Base-by-base conservation (phyloP, 2,888 invertebrate species). In the Cheilosia urbana region DNA sequence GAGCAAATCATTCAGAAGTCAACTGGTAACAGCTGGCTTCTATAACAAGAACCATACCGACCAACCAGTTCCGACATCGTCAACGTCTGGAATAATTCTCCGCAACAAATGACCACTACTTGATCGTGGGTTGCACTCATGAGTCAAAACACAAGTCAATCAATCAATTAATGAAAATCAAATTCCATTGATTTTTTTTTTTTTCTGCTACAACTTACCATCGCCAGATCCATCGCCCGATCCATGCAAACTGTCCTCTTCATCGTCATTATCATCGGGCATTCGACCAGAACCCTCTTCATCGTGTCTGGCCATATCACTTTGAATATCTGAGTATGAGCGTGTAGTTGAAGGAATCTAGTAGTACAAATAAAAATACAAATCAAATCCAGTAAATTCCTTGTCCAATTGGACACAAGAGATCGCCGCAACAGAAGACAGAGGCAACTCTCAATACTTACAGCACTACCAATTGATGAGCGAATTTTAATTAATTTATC, bases 401-500 rank as follows among this genome's bases (percentile, higher is more conserved):
- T 21, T 45, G 1, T 65, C 75, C 63, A 62, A 76, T 76, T 76
- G 58, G 57, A 45, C 9, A 49, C 34, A 34, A 34, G 34, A 37
- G 13, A 13, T 4, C 1, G 40, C 62, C 17, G 49, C 40, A 37
- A 65, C 24, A 69, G 9, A 1, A 9, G 37, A 57, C 24, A 27
- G 45, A 40, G 40, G 15, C 2, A 62, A 65, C 4, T 5, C 53
- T 5, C 58, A 11, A 75, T 3, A 89, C 91, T 89, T 89, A 92
- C 92, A 89, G 91, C 90, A 82, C 89, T 90, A 37, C 90, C 91
- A 87, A 92, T 91, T 88, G 89, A 91, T 83, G 91, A 91, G 76
- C 91, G 91, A 83, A 92, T 90, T 87, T 92, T 92, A 63, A 91
- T 90, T 72, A 92, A 89, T 88, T 92, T 91, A 88, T 92, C 92